Conservation (phyloP, 2,797 vertebrate species). For the Sebastolobus altivelis region DNA sequence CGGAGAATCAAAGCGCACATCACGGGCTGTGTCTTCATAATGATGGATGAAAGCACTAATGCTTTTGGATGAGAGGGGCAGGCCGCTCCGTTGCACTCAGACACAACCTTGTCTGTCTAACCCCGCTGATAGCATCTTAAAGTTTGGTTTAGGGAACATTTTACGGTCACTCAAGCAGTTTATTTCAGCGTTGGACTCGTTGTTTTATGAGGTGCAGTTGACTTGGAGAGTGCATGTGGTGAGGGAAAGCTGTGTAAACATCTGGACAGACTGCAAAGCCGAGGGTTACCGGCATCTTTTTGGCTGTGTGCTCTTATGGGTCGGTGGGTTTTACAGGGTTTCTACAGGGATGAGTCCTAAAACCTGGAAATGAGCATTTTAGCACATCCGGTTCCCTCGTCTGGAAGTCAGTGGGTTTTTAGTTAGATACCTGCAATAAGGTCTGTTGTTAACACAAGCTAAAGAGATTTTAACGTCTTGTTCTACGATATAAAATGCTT, state of each 20-base stretch:
- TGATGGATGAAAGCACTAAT: conserved; percentile 61
- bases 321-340: background rate
- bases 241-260: conserved; percentile 36
- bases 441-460: too few relatives aligned
- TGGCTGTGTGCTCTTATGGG: background rate
- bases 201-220: background rate
- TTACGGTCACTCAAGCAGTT: too few relatives aligned
- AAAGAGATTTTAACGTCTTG: too few relatives aligned
- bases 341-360: too few relatives aligned
- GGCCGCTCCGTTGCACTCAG: conserved; percentile 32
- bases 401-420: too few relatives aligned
- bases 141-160: background rate
- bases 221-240: background rate
- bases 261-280: conserved; percentile 20
- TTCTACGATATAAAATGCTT: too few relatives aligned
- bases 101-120: conserved; percentile 17
- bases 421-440: too few relatives aligned
- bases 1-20: conserved; percentile 48
- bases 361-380: too few relatives aligned
- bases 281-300: background rate
- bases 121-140: background rate
- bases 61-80: conserved; percentile 56
- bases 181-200: background rate
- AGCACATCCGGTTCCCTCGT: too few relatives aligned
- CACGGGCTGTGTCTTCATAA: conserved; percentile 40